Evolutionary conservation across 2,113 vertebrate species (phyloP).

Genomic region (Bufo bufo): DNA sequence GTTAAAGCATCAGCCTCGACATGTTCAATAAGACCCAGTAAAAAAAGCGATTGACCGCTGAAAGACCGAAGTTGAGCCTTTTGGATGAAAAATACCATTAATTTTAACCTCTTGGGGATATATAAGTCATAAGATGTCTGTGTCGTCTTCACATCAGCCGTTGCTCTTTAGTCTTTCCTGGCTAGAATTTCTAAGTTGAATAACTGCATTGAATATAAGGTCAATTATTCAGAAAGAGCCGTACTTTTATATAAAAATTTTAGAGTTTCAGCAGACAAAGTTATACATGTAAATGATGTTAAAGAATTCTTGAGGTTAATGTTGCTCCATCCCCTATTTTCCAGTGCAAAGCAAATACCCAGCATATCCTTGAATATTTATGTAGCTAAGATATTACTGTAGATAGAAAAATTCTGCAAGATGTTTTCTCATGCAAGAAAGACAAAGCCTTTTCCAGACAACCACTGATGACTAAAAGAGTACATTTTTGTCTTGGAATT

Average conservation of each 20-base stretch:
- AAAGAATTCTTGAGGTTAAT: not conserved
- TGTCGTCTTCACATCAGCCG: conserved; percentile 6
- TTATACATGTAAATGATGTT: not conserved
- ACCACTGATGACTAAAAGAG: not conserved
- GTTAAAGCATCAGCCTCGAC: conserved; percentile 30
- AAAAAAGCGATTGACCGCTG: conserved; percentile 17
- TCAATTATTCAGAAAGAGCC: conserved; percentile 36
- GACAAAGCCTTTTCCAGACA: not conserved
- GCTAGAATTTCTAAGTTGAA: conserved; percentile 27
- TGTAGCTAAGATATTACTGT: not conserved
- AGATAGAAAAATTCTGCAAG: not conserved
- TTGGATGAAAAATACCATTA: conserved; percentile 28
- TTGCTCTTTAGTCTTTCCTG: conserved; percentile 1
- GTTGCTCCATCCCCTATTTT: not conserved
- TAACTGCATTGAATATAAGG: conserved; percentile 32
- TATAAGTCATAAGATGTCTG: conserved; percentile 19
- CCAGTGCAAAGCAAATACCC: not conserved
- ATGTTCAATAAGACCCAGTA: conserved; percentile 37
- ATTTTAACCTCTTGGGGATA: conserved; percentile 40
- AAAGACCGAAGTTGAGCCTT: conserved; percentile 14
- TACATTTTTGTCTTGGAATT: too few relatives aligned
- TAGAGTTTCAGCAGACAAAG: conserved; percentile 48
- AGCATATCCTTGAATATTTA: not conserved
- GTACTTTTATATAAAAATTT: not conserved
- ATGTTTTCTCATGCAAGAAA: not conserved